Base-by-base conservation (phyloP, 2,888 invertebrate species). In the Sussaba pulchella region DNA sequence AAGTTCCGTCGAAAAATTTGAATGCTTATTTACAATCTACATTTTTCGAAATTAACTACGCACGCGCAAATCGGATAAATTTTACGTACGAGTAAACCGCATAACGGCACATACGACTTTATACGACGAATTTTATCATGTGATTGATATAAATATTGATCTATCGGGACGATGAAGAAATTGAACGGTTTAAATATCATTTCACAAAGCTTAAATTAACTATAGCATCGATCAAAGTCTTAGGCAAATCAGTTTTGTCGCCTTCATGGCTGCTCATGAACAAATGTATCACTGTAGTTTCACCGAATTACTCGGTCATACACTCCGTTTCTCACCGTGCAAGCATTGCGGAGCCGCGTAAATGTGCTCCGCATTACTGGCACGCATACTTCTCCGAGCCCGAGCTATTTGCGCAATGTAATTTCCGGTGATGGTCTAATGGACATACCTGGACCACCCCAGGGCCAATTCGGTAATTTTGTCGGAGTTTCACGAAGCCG, bases 381-480 rank as follows among this genome's bases (percentile, higher is more conserved):
- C 41, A 50, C 45, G n/a, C 47, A 67, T 31, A 19, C 3, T 61
- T 36, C 61, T 36, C n/a, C 36, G 47, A 50, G 21, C 12, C 31
- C 9, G 36, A 14, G 66, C 54, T 75, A 75, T 80, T 75, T 67
- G 45, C 76, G 61, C 67, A 67, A 69, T 72, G 67, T 63, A 76
- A 76, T 76, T 76, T 72, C 63, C 47, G 72, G 63, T 47, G 66
- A 76, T 69, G 67, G 67, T 67, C 57, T 69, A 69, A 81, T 69
- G 61, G 54, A 67, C 47, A 43, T 64, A 64, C 26, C 54, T 41
- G 41, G 57, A 41, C 70, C 57, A n/a, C 57, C 64, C 57, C 19
- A 26, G 26, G 43, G 73, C 77, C n/a, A 64, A 73, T 77, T 77
- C 57, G 43, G 41, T 77, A 77, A 77, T 81, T 81, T 69, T 57